Evolutionary conservation across 2,797 vertebrate species (phyloP).

Genomic region (Silurus aristotelis): DNA sequence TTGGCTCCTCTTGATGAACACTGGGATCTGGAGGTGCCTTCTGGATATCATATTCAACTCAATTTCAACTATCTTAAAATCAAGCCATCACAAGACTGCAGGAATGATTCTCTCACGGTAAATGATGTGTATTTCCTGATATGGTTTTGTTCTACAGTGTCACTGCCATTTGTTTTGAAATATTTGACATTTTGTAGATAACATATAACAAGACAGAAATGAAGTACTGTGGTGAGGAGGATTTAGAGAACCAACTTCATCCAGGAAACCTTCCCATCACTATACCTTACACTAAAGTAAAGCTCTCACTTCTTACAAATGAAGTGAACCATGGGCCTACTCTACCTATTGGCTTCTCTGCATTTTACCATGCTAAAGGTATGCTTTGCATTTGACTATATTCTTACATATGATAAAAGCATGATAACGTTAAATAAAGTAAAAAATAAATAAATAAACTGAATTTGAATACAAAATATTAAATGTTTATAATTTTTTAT

Average conservation of each 20-base stretch:
- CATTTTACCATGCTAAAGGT: conserved; percentile 74
- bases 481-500: neutral
- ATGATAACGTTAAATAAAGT: neutral
- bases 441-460: neutral
- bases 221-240: conserved; percentile 26
- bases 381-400: neutral
- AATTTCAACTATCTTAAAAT: conserved; percentile 88
- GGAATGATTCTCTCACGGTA: conserved; percentile 85
- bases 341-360: conserved; percentile 68
- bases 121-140: neutral
- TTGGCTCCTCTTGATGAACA: conserved; percentile 53
- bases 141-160: neutral
- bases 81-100: conserved; percentile 78
- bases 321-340: conserved; percentile 62
- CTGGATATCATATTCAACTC: conserved; percentile 80
- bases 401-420: neutral
- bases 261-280: conserved; percentile 3
- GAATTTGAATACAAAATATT: neutral
- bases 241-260: neutral
- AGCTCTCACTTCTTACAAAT: conserved; percentile 63
- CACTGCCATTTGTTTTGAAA: neutral
- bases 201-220: neutral
- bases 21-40: conserved; percentile 83
- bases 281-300: conserved; percentile 39
- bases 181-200: conserved; percentile 6